Conservation (phyloP, 2,888 invertebrate species). For the Toxonevra muliebris region DNA sequence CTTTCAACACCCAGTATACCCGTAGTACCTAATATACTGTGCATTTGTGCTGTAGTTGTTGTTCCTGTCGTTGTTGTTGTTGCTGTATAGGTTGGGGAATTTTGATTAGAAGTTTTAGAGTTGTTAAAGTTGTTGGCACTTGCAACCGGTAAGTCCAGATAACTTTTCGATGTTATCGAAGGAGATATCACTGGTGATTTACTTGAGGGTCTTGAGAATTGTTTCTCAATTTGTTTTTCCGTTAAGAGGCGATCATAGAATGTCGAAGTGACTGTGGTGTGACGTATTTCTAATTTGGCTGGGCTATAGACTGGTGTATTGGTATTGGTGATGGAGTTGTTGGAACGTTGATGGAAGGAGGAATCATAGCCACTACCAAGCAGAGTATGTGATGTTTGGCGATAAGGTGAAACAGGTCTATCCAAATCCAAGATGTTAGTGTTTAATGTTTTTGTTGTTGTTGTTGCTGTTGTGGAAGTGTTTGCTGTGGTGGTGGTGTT, state of each 20-base stretch:
- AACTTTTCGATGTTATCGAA: slow-evolving; percentile 53
- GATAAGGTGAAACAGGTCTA: slow-evolving; percentile 52
- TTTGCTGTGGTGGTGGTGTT: slow-evolving; percentile 31
- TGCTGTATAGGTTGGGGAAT: slow-evolving; percentile 26
- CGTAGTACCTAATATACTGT: slow-evolving; percentile 29
- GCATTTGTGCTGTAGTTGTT: not conserved
- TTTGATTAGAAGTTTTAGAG: slow-evolving; percentile 12
- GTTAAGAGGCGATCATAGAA: slow-evolving; percentile 64
- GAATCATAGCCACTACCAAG: slow-evolving; percentile 37
- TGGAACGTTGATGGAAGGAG: too few relatives aligned
- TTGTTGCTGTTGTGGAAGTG: slow-evolving; percentile 36
- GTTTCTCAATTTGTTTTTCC: slow-evolving; percentile 61
- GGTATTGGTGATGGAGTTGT: slow-evolving; percentile 47
- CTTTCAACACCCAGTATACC: slow-evolving; percentile 34
- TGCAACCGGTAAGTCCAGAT: slow-evolving; percentile 48
- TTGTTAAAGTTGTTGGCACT: slow-evolving; percentile 22
- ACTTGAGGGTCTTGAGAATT: slow-evolving; percentile 52
- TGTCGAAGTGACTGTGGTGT: slow-evolving; percentile 64
- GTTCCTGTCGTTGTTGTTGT: slow-evolving; percentile 38
- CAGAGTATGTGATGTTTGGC: slow-evolving; percentile 45
- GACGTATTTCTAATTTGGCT: slow-evolving; percentile 62
- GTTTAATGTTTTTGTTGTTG: slow-evolving; percentile 34
- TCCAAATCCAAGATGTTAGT: slow-evolving; percentile 40
- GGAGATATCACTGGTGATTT: slow-evolving; percentile 57
- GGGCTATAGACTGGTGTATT: slow-evolving; percentile 58